Evolutionary conservation across 2,797 vertebrate genomes (phyloP).

Genomic region (Rhabdophis nuchalis): DNA sequence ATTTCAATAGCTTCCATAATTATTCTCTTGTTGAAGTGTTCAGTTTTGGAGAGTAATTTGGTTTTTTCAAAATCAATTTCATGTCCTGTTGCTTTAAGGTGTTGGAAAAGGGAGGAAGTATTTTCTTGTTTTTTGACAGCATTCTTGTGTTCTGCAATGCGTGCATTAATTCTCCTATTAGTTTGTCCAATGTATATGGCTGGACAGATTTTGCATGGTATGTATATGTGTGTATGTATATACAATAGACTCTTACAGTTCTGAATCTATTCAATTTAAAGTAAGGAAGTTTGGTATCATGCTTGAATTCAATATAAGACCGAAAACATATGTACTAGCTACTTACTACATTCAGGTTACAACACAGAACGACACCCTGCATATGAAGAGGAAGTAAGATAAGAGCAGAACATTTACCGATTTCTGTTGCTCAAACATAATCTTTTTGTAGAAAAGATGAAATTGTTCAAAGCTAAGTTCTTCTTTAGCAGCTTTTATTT

Average conservation of each 20-base stretch:
- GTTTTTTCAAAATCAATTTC: too few relatives aligned
- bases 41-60: too few relatives aligned
- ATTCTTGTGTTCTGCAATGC: too few relatives aligned
- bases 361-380: neutral
- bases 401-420: slow-evolving; percentile 72
- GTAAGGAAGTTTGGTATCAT: neutral
- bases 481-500: slow-evolving; percentile 85
- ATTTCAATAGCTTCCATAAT: too few relatives aligned
- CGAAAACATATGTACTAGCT: slow-evolving; percentile 15
- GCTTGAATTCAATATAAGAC: neutral
- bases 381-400: neutral
- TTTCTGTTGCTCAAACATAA: slow-evolving; percentile 95
- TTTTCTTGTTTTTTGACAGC: too few relatives aligned
- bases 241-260: neutral
- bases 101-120: too few relatives aligned
- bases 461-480: slow-evolving; percentile 92
- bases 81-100: too few relatives aligned
- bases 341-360: neutral
- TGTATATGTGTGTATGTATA: neutral
- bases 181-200: too few relatives aligned
- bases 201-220: too few relatives aligned
- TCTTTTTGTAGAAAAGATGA: slow-evolving; percentile 92
- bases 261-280: neutral
- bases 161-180: too few relatives aligned
- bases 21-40: too few relatives aligned